Evolutionary conservation across 2,797 vertebrate species (phyloP).

Genomic region (Lepus oiostolus): DNA sequence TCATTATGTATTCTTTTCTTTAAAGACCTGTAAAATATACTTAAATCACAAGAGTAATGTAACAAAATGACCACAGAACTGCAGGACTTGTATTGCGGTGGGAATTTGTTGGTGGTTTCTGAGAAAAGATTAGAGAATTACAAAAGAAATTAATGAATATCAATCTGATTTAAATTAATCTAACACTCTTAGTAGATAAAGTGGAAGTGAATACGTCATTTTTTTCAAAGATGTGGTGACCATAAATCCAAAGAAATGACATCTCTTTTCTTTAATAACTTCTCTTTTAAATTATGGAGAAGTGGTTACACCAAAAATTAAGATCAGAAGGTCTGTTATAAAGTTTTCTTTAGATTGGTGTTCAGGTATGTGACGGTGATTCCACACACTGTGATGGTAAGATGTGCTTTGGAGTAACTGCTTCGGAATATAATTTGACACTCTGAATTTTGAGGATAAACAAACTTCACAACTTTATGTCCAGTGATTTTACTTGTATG

Average conservation of each 20-base stretch:
- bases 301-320: not conserved
- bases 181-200: not conserved
- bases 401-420: not conserved
- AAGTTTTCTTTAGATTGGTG: not conserved
- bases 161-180: not conserved
- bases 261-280: not conserved
- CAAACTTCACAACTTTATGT: not conserved
- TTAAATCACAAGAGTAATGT: constrained; percentile 1
- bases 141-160: not conserved
- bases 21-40: not conserved
- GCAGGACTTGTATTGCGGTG: not conserved
- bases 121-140: constrained; percentile 39
- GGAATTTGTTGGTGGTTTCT: not conserved
- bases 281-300: not conserved
- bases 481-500: not conserved
- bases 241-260: not conserved
- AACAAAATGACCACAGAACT: constrained; percentile 13
- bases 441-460: constrained; percentile 28
- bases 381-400: not conserved
- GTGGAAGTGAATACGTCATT: too few relatives aligned
- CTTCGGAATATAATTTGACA: not conserved
- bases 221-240: not conserved
- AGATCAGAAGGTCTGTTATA: not conserved
- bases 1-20: not conserved
- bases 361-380: too few relatives aligned